These are phyloP conservation scores for Dryadula phaetusa DNA, from an alignment of 2,888 invertebrate genomes.

Conservation along the genomic window DNA sequence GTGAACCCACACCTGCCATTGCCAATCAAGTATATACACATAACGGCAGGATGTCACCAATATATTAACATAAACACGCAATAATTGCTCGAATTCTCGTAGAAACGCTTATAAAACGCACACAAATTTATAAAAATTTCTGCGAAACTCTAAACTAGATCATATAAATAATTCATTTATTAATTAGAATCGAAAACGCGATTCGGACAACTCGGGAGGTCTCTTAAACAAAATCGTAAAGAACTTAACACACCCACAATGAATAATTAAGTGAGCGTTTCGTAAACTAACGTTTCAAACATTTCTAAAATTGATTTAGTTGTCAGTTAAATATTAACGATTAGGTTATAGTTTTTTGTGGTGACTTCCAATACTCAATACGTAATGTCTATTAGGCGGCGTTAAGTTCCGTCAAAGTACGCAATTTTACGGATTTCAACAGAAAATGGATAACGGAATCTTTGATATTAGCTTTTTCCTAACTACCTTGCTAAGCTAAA, in stretches of 20 bases:
- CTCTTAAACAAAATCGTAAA: conserved; percentile 28
- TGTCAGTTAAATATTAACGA: neutral
- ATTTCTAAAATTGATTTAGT: neutral
- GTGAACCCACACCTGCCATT: neutral
- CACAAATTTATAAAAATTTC: conserved; percentile 16
- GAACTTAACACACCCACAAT: conserved; percentile 46
- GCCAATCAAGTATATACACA: neutral
- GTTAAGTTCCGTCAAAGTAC: no score
- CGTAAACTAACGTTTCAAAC: conserved; percentile 49
- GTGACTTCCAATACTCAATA: no score
- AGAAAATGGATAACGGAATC: no score
- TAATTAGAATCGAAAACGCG: conserved; percentile 42
- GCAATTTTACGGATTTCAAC: no score
- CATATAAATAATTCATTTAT: conserved; percentile 45
- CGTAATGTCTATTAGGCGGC: no score
- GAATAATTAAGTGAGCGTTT: conserved; percentile 66
- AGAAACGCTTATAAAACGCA: conserved; percentile 19
- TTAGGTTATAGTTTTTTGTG: neutral
- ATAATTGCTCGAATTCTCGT: conserved; percentile 22
- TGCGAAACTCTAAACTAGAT: conserved; percentile 33
- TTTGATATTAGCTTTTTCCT: no score
- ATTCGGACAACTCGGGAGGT: conserved; percentile 44
- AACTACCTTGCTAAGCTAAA: no score
- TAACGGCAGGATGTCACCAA: neutral
- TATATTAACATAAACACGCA: conserved; percentile 5